These are phyloP conservation scores for Podarcis lilfordi DNA, from an alignment of 2,797 vertebrate genomes.

Conservation along the genomic window DNA sequence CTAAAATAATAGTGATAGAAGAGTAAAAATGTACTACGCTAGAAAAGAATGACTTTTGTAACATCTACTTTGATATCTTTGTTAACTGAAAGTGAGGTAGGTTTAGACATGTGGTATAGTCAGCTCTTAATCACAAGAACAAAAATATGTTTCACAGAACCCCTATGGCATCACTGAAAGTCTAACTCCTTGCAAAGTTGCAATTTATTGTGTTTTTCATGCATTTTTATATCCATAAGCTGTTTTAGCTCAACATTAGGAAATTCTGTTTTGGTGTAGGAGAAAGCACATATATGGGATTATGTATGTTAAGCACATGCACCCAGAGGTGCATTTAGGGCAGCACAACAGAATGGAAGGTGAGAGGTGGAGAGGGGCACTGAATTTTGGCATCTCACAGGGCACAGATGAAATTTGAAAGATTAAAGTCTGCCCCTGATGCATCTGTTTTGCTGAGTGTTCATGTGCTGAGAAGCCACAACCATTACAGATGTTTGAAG, in stretches of 20 bases:
- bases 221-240: neutral
- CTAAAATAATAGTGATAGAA: neutral
- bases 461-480: neutral
- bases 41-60: constrained; percentile 15
- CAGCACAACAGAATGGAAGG: too few species aligned
- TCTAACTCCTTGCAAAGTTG: neutral
- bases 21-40: neutral
- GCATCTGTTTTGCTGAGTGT: neutral
- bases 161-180: neutral
- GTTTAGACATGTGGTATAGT: neutral
- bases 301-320: neutral
- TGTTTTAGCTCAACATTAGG: neutral
- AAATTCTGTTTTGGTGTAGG: neutral
- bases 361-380: too few species aligned
- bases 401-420: too few species aligned
- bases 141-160: neutral
- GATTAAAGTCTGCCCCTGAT: too few species aligned
- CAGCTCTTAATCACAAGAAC: neutral
- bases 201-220: neutral
- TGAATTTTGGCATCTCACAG: too few species aligned
- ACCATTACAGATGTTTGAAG: neutral
- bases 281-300: neutral
- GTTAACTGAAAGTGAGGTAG: neutral
- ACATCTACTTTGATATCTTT: neutral
- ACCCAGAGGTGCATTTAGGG: too few species aligned